Conservation (phyloP, 2,797 vertebrate species). For the Florisuga fusca region DNA sequence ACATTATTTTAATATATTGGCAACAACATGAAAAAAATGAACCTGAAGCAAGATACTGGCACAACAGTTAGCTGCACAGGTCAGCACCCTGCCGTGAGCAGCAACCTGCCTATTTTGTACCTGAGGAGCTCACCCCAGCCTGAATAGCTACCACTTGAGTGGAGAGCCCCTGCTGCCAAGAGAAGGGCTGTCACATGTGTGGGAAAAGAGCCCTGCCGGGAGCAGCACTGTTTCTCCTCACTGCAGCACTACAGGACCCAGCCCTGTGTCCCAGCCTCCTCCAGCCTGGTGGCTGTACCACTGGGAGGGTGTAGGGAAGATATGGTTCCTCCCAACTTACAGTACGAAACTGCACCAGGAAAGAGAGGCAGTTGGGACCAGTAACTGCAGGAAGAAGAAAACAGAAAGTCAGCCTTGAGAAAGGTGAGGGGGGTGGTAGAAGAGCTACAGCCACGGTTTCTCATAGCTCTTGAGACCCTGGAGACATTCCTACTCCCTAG, state of each 20-base stretch:
- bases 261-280: not conserved
- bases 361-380: not conserved
- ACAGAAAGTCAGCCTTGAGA: not conserved
- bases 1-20: not conserved
- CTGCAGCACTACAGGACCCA: not conserved
- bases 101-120: not conserved
- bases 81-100: not conserved
- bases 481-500: not conserved
- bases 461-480: not conserved
- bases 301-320: not conserved
- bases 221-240: not conserved
- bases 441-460: not conserved
- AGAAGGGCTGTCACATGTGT: not conserved
- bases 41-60: not conserved
- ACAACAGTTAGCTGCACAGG: not conserved
- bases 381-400: not conserved
- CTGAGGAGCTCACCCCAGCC: not conserved
- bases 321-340: not conserved
- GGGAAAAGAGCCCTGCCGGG: not conserved
- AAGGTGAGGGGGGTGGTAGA: not conserved
- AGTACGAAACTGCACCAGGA: not conserved
- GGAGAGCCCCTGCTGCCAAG: not conserved
- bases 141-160: not conserved
- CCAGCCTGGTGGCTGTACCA: fast-evolving
- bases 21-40: not conserved